phyloP scores from a whole-genome alignment of 2,888 invertebrate species.

The Cylloceria caligata region DNA sequence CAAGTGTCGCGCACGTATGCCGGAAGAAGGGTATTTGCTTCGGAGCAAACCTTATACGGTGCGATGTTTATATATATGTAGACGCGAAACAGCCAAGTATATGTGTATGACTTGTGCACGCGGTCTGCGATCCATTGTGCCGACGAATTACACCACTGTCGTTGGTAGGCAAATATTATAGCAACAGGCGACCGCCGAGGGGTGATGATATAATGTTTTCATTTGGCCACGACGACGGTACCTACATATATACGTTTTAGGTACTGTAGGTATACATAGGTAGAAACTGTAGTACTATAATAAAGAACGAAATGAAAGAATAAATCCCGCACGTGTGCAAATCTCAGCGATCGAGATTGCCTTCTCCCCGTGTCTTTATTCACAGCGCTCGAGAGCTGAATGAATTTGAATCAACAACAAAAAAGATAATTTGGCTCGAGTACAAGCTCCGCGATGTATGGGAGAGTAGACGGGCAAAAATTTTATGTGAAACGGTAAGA shows the following conservation, averaged over 20 bases:
- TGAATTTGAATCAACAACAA: constrained; percentile 21
- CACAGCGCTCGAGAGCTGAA: constrained; percentile 17
- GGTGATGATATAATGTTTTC: constrained; percentile 75
- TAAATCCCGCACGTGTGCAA: constrained; percentile 59
- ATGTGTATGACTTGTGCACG: constrained; percentile 60
- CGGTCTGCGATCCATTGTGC: constrained; percentile 74
- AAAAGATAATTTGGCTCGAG: constrained; percentile 29
- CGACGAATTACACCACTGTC: constrained; percentile 79
- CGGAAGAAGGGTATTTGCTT: constrained; percentile 48
- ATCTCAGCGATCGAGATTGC: constrained; percentile 49
- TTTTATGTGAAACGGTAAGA: constrained; percentile 41
- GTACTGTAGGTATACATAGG: background rate
- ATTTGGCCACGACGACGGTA: constrained; percentile 64
- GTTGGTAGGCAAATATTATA: constrained; percentile 82
- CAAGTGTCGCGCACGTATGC: constrained; percentile 52
- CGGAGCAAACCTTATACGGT: constrained; percentile 13
- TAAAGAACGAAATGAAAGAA: constrained; percentile 35
- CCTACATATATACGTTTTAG: background rate
- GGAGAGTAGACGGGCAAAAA: background rate
- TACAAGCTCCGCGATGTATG: constrained; percentile 1
- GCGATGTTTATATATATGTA: constrained; percentile 20
- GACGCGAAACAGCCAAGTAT: background rate
- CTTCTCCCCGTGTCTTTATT: constrained; percentile 13
- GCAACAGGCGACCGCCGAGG: constrained; percentile 77
- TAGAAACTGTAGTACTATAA: constrained; percentile 35